Evolutionary conservation across 1,140 invertebrate species (phyloP).

Genomic region (Bacillus rossius): DNA sequence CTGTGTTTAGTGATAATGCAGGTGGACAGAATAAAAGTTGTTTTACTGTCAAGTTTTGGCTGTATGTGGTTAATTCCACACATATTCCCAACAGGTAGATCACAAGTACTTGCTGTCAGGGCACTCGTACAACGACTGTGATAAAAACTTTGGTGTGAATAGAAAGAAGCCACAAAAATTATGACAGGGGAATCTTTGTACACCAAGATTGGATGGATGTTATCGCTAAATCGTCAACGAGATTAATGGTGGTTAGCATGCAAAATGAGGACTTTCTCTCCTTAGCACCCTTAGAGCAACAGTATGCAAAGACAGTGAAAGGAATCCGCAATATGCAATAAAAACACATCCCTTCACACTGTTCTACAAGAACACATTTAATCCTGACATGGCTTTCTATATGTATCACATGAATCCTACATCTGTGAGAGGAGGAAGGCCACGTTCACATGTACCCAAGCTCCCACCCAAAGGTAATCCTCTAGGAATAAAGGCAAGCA

Average conservation of each 20-base stretch:
- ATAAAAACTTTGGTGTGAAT: slow-evolving; percentile 19
- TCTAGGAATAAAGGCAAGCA: no score
- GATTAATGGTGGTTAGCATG: slow-evolving; percentile 9
- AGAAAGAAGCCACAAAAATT: slow-evolving; percentile 6
- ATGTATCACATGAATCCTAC: no score
- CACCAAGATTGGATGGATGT: slow-evolving; percentile 16
- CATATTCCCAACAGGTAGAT: slow-evolving; percentile 17
- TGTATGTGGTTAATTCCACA: slow-evolving; percentile 19
- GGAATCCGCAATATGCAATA: no score
- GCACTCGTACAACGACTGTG: slow-evolving; percentile 22
- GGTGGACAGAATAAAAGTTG: slow-evolving; percentile 18
- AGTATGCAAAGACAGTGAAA: no score
- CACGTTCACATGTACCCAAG: no score
- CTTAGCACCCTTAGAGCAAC: not conserved
- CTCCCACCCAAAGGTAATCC: no score
- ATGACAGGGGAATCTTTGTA: slow-evolving; percentile 5
- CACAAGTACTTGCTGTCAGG: slow-evolving; percentile 19
- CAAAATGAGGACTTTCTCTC: slow-evolving; percentile 10
- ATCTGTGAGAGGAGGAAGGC: no score
- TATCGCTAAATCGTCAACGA: slow-evolving; percentile 5
- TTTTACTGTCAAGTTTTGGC: slow-evolving; percentile 20
- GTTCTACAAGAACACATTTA: no score
- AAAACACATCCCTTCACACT: no score
- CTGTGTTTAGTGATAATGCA: slow-evolving; percentile 17
- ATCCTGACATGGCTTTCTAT: no score